A percentile compares a stretch with the other conserved stretches of the same genome.
Conservation (phyloP, 2,797 vertebrate species). For the Sebastes glaucus region DNA sequence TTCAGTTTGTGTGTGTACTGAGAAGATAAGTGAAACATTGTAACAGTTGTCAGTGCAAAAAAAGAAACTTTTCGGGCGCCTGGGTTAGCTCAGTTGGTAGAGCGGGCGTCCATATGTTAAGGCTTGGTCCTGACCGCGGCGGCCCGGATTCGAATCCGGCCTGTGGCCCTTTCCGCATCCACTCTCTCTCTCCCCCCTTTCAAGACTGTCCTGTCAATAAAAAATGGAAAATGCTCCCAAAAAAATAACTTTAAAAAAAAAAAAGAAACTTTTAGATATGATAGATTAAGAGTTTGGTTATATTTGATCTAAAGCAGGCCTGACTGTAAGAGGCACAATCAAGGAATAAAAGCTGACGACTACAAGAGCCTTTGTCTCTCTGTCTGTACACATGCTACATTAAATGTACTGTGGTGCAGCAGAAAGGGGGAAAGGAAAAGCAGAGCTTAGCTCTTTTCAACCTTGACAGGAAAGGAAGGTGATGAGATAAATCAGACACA, state of each 20-base stretch:
- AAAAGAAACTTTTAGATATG: neutral
- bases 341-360: neutral
- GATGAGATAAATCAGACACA: neutral
- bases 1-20: neutral
- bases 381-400: neutral
- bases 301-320: neutral
- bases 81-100: too few species aligned
- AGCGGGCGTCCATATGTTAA: too few species aligned
- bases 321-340: neutral
- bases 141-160: too few species aligned
- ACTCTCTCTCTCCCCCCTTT: too few species aligned
- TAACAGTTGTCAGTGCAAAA: neutral
- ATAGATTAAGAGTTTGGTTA: conserved; percentile 3
- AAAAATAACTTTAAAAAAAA: too few species aligned
- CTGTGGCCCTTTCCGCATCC: too few species aligned
- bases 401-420: neutral
- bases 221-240: too few species aligned
- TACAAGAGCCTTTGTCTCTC: neutral
- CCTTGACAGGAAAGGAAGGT: neutral
- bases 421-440: neutral
- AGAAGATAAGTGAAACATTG: neutral
- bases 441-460: neutral
- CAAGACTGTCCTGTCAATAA: too few species aligned
- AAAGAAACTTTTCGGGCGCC: neutral
- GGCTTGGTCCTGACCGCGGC: too few species aligned